Percentiles rank a stretch among this genome's conserved stretches.
phyloP scores from a whole-genome alignment of 1,140 invertebrate genomes.

The Tetramorium alpestre region DNA sequence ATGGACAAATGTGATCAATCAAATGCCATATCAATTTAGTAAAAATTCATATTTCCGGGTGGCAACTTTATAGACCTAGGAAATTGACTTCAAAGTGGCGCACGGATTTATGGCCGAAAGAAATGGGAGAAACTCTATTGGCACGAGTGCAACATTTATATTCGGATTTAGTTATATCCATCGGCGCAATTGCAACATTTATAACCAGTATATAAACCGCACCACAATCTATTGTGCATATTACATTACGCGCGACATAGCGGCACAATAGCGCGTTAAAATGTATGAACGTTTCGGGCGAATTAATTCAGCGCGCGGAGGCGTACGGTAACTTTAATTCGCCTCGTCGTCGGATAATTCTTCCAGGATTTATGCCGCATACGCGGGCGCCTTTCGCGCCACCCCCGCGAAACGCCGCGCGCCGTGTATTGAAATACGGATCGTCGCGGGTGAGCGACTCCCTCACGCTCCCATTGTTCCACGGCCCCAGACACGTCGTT shows the following conservation, averaged over 20 bases:
- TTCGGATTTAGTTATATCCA: neutral
- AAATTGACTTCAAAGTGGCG: neutral
- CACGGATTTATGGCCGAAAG: neutral
- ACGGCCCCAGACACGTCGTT: constrained; percentile 13
- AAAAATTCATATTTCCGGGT: too few species aligned
- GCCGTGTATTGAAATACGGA: constrained; percentile 37
- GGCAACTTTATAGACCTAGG: too few species aligned
- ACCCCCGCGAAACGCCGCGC: neutral
- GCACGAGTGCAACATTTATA: constrained; percentile 15
- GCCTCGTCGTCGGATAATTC: constrained; percentile 48
- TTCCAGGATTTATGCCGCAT: constrained; percentile 54
- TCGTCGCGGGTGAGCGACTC: constrained; percentile 23
- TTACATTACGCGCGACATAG: constrained; percentile 13
- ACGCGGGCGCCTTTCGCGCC: constrained; percentile 12
- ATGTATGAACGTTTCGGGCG: constrained; percentile 48
- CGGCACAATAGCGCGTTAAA: constrained; percentile 48
- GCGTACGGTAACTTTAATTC: constrained; percentile 47
- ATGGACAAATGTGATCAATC: too few species aligned
- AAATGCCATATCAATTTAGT: too few species aligned
- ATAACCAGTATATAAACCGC: constrained; percentile 16
- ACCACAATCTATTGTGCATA: constrained; percentile 27
- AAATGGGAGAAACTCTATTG: neutral
- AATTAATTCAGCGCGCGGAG: constrained; percentile 49
- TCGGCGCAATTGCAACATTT: constrained; percentile 13
- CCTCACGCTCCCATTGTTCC: constrained; percentile 46